A percentile compares a stretch with the other conserved stretches of the same genome.
Evolutionary conservation across 2,797 vertebrate genomes (phyloP).

Genomic region (Darevskia mixta): DNA sequence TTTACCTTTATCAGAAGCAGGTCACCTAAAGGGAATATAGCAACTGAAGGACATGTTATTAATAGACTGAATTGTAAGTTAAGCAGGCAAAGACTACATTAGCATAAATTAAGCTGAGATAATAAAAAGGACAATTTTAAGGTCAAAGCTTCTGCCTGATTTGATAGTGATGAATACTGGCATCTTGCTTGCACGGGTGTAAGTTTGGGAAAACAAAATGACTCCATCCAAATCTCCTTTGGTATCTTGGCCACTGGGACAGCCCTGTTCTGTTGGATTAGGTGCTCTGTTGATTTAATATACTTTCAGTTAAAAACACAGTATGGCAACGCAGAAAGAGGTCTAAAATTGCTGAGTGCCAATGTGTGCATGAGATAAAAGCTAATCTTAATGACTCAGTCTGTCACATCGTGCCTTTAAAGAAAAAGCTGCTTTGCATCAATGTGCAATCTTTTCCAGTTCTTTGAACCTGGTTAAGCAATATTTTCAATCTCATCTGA

Average conservation of each 20-base stretch:
- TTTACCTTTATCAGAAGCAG: slow-evolving; percentile 30
- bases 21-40: slow-evolving; percentile 15
- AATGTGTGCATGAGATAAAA: slow-evolving; percentile 44
- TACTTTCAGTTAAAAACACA: slow-evolving; percentile 40
- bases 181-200: not conserved
- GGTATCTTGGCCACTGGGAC: slow-evolving; percentile 35
- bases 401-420: not conserved
- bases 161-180: slow-evolving; percentile 41
- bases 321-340: not conserved
- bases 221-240: slow-evolving; percentile 21
- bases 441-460: slow-evolving; percentile 30
- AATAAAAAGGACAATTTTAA: slow-evolving; percentile 61
- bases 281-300: slow-evolving; percentile 26
- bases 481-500: slow-evolving; percentile 36
- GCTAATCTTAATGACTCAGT: slow-evolving; percentile 46
- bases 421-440: slow-evolving; percentile 34
- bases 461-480: slow-evolving; percentile 51
- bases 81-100: slow-evolving; percentile 35
- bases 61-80: slow-evolving; percentile 30
- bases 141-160: slow-evolving; percentile 47
- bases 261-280: slow-evolving; percentile 23
- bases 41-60: slow-evolving; percentile 54
- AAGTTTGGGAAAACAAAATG: slow-evolving; percentile 32
- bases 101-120: slow-evolving; percentile 54
- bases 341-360: slow-evolving; percentile 28